Evolutionary conservation across 2,888 invertebrate species (phyloP), one percentile per base, ranked within the genome.

Genomic region (Drosophila planitibia): DNA sequence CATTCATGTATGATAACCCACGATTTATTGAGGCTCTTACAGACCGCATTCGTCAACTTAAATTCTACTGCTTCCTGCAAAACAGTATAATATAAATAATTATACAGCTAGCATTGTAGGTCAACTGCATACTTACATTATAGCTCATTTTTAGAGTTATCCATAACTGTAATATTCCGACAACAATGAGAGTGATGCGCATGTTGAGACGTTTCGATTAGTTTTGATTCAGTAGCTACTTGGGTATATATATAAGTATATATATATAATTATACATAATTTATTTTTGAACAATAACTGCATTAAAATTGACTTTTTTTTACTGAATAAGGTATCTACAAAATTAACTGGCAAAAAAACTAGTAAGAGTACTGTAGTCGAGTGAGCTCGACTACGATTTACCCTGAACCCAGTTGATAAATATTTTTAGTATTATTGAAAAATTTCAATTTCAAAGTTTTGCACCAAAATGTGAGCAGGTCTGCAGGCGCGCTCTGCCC

Each of bases 41-140:
- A 85, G 0, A 57, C 47, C 3, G 60, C 49, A 53, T 85, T 85
- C 9, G 78, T 74, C 6, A 79, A 25, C 41, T 82, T 83, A 0
- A 84, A 63, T 5, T 62, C 22, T 2, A 61, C 9, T 0, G 78
- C 68, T 5, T 68, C 57, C 84, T 82, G n/a, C 1, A 19, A 19
- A 30, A 32, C 5, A 16, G 47, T 25, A 55, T 7, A 1, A 55
- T 39, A 12, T 14, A n/a, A 6, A 25, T 41, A 22, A 16, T 25
- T 25, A 12, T 12, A 12, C 14, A 16, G 35, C 14, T 5, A 0
- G 5, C 14, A 35, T 35, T 35, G 0, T 35, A 35, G 16, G 2
- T 5, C 16, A 35, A 16, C 35, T 35, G 16, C 6, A 22, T 44
- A 44, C 53, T 53, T 35, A 53, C 53, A 53, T 35, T 35, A 9